phyloP scores from a whole-genome alignment of 2,113 vertebrate genomes.

The Heptranchias perlo region DNA sequence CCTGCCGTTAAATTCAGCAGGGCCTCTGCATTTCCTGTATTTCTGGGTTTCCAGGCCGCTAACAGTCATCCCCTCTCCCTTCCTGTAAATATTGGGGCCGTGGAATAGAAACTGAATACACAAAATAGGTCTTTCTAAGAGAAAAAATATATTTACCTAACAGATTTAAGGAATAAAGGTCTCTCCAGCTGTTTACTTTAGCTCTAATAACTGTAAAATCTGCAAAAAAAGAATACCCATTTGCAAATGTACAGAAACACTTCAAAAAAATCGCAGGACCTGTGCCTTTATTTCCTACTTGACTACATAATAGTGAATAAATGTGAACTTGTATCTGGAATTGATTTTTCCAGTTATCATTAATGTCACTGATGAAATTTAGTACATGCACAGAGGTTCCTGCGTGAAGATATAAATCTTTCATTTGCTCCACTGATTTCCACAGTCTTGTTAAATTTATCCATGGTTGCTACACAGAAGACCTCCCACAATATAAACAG shows the following conservation, averaged over 20 bases:
- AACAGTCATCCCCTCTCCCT: too few species aligned
- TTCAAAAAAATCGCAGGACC: neutral
- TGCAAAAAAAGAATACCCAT: neutral
- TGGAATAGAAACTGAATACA: neutral
- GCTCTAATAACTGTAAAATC: neutral
- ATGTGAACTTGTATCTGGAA: neutral
- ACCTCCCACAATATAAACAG: neutral
- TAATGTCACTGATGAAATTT: neutral
- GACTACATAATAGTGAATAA: neutral
- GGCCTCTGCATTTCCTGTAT: too few species aligned
- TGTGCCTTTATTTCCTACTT: neutral
- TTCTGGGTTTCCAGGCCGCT: too few species aligned
- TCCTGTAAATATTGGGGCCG: too few species aligned
- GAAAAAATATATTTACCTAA: neutral
- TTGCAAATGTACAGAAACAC: neutral
- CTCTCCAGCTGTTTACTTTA: neutral
- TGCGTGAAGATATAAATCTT: neutral
- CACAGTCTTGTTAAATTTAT: neutral
- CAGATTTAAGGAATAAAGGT: neutral
- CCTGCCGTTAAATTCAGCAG: too few species aligned
- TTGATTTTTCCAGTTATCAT: conserved; percentile 13
- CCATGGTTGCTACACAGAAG: neutral
- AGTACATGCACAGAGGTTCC: neutral
- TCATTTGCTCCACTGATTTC: neutral
- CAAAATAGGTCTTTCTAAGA: neutral